These are phyloP conservation scores for Diorhabda sublineata DNA, from an alignment of 1,140 invertebrate species.

Conservation along the genomic window DNA sequence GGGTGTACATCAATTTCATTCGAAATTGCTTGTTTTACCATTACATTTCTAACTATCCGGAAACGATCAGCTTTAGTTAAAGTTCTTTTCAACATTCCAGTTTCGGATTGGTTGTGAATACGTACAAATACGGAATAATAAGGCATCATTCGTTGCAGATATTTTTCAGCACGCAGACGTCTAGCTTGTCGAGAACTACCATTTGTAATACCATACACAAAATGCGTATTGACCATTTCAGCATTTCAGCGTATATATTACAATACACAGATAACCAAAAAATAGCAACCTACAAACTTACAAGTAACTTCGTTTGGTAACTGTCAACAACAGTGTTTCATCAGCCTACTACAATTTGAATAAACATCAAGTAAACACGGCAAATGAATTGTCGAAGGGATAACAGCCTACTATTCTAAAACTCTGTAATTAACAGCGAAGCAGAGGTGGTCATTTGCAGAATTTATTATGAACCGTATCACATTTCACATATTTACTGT, in stretches of 20 bases:
- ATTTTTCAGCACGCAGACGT: neutral
- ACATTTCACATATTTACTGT: neutral
- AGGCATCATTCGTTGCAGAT: neutral
- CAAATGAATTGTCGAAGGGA: neutral
- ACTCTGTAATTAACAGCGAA: neutral
- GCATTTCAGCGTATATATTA: too few relatives aligned
- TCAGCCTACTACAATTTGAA: neutral
- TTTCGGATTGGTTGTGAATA: neutral
- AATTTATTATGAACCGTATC: neutral
- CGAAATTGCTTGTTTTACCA: neutral
- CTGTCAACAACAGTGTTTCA: neutral
- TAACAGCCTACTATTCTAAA: neutral
- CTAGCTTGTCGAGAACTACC: neutral
- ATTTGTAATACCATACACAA: neutral
- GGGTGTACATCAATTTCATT: neutral
- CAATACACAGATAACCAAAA: too few relatives aligned
- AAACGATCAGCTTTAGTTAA: neutral
- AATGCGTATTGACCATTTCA: neutral
- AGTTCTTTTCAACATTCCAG: neutral
- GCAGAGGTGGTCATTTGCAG: neutral
- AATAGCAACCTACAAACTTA: neutral
- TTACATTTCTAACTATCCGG: neutral
- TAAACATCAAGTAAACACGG: neutral
- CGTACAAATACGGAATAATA: neutral
- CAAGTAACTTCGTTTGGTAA: neutral